Evolutionary conservation across 2,888 invertebrate genomes (phyloP).

Genomic region (Ennomos fuscantarius): DNA sequence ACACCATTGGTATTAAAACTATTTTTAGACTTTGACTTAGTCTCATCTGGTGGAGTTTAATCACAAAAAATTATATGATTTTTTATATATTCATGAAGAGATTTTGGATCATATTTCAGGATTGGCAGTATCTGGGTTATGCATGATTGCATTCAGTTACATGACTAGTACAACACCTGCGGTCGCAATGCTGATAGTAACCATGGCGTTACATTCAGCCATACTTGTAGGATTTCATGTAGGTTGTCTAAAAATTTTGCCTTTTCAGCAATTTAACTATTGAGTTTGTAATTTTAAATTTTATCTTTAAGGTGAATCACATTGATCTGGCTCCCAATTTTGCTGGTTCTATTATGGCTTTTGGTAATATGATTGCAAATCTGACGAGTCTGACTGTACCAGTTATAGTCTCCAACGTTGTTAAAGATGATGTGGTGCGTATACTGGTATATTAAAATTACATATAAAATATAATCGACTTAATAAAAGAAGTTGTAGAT

Average conservation of each 20-base stretch:
- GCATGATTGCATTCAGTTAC: conserved; percentile 79
- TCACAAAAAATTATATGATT: background rate
- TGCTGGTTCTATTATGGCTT: conserved; percentile 91
- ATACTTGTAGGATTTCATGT: conserved; percentile 87
- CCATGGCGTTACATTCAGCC: conserved; percentile 86
- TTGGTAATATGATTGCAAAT: conserved; percentile 90
- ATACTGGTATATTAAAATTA: too few relatives aligned
- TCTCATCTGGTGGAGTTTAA: background rate
- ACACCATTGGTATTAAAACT: conserved; percentile 68
- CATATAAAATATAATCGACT: too few relatives aligned
- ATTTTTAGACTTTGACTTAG: background rate
- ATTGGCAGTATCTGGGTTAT: conserved; percentile 55
- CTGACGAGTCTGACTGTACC: conserved; percentile 90
- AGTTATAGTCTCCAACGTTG: conserved; percentile 87
- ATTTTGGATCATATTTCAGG: conserved; percentile 45
- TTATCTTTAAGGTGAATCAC: conserved; percentile 86
- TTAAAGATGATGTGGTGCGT: conserved; percentile 79
- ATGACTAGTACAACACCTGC: conserved; percentile 71
- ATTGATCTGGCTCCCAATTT: conserved; percentile 93
- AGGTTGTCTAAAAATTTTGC: conserved; percentile 36
- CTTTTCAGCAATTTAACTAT: too few relatives aligned
- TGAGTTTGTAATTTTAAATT: conserved; percentile 13
- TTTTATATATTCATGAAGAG: too few relatives aligned
- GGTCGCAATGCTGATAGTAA: conserved; percentile 81
- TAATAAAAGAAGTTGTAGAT: too few relatives aligned